Evolutionary conservation across 2,113 vertebrate species (phyloP), one percentile per base, ranked within the genome.

Genomic region (Stictonetta naevosa): DNA sequence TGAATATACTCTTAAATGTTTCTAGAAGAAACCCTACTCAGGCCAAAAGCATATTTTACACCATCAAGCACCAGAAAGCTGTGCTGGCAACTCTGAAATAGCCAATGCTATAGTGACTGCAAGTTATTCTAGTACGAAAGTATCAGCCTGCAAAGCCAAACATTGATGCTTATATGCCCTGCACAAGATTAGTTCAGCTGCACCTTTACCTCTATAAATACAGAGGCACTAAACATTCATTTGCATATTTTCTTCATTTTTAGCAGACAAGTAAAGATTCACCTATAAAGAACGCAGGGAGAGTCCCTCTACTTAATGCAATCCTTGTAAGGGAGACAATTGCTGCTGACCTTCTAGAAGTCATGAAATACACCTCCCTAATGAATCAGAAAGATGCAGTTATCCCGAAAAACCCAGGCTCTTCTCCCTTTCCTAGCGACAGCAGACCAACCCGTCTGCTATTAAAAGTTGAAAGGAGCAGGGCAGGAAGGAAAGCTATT

Each of bases 331-430:
- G 97, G 98, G 97, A 98, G 87, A 97, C 96, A 58, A 97, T 95
- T 98, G 97, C 97, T 95, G 94, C 86, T 97, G 98, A 98, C 98
- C 97, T 98, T 98, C 97, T 94, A 86, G 95, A 96, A 98, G 97
- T 97, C 19, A 28, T 87, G 96, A 97, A 97, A 98, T 81, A 95
- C 95, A 96, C 95, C 95, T 97, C 95, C 92, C 92, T 95, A 96
- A 90, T 90, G 95, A 98, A 97, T 98, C 96, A 97, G 91, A 88
- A 96, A 96, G 96, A 96, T 97, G 95, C 82, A 77, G 96, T 97
- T 97, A 97, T 93, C 48, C 55, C 6, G 96, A 86, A 98, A 83
- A 83, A 97, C 89, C 94, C 92, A 86, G 87, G 77, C 95, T 95
- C 95, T 90, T 97, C 97, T 97, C 95, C 91, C 86, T 93, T 97